A percentile compares a stretch with the other conserved stretches of the same genome.
phyloP scores from a whole-genome alignment of 1,140 invertebrate genomes.

The Nylanderia fulva region DNA sequence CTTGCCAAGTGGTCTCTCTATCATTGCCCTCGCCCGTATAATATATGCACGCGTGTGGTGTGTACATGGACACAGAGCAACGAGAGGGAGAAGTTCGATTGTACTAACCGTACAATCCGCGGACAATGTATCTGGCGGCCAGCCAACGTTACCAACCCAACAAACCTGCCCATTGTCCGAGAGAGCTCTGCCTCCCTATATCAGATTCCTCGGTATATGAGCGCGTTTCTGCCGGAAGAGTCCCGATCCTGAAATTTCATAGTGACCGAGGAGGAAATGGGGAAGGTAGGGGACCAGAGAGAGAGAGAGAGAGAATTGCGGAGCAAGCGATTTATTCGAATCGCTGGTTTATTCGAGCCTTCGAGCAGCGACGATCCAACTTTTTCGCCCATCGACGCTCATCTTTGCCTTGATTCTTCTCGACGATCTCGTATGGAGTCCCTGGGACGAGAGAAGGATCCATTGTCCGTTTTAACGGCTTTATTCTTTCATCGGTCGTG shows the following conservation, averaged over 20 bases:
- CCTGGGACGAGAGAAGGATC: conserved; percentile 55
- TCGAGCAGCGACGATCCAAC: conserved; percentile 50
- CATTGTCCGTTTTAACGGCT: conserved; percentile 68
- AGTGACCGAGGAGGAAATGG: conserved; percentile 42
- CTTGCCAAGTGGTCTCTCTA: conserved; percentile 68
- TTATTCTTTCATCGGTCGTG: conserved; percentile 45
- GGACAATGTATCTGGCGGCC: conserved; percentile 76
- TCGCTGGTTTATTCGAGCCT: conserved; percentile 53
- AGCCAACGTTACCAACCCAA: conserved; percentile 74
- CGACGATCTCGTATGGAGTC: conserved; percentile 45
- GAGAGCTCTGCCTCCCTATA: conserved; percentile 65
- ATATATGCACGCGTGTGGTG: conserved; percentile 65
- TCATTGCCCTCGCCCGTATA: conserved; percentile 66
- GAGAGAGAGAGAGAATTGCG: conserved; percentile 40
- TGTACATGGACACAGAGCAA: conserved; percentile 1
- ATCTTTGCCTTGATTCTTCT: conserved; percentile 55
- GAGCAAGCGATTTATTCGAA: conserved; percentile 60
- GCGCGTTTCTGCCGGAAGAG: conserved; percentile 67
- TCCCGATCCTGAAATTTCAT: conserved; percentile 71
- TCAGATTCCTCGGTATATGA: conserved; percentile 71
- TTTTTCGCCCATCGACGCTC: conserved; percentile 40
- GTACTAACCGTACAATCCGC: conserved; percentile 66
- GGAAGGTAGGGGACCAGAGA: not conserved
- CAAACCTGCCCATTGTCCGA: conserved; percentile 76
- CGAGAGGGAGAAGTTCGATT: conserved; percentile 62